Conservation (phyloP, 2,797 vertebrate genomes). For the Tragelaphus oryx region DNA sequence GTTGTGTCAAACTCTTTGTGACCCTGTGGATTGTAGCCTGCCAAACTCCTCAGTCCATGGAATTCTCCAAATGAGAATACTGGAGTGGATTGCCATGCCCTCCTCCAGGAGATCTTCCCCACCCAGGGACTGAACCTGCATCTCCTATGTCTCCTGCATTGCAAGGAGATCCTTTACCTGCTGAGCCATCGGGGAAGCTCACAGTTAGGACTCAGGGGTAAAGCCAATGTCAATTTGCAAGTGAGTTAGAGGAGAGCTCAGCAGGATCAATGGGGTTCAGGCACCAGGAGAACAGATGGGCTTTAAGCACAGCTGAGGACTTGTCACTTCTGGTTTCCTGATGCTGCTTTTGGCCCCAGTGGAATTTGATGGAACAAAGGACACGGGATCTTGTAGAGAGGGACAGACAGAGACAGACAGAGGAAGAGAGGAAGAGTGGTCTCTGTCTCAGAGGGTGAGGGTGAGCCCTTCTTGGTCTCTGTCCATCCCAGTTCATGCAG, state of each 20-base stretch:
- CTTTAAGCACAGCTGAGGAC: not conserved
- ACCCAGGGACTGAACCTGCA: not conserved
- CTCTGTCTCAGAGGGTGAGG: not conserved
- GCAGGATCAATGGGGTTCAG: rapidly evolving
- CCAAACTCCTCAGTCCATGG: not conserved
- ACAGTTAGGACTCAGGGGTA: not conserved
- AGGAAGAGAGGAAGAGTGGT: not conserved
- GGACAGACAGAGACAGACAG: rapidly evolving
- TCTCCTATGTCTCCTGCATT: not conserved
- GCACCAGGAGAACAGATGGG: not conserved
- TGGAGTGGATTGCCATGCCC: not conserved
- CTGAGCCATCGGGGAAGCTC: not conserved
- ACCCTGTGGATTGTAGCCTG: not conserved
- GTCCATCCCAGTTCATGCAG: not conserved
- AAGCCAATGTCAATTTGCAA: not conserved
- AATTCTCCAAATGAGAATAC: not conserved
- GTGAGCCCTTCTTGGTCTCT: not conserved
- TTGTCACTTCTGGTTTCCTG: not conserved
- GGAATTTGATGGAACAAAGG: not conserved
- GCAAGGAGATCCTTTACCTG: not conserved
- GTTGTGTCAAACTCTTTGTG: not conserved
- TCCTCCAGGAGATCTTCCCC: not conserved
- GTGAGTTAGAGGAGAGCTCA: not conserved
- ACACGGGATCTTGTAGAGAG: not conserved
- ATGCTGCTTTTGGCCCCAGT: not conserved